phyloP scores from a whole-genome alignment of 2,113 vertebrate genomes.

The Xiphophorus maculatus region DNA sequence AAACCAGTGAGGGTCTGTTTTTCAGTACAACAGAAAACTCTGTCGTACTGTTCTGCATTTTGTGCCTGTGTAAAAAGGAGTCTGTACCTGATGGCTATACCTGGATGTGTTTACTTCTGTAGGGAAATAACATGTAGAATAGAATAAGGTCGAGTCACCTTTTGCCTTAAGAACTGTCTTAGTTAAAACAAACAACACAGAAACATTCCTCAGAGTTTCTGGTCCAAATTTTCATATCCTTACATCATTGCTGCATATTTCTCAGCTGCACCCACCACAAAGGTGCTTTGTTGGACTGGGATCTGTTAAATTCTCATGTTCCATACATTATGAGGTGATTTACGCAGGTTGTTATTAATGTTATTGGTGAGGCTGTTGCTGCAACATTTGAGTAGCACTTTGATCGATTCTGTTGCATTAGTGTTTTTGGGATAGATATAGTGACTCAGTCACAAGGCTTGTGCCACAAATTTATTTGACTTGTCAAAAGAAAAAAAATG shows the following conservation, averaged over 20 bases:
- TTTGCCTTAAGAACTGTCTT: too few relatives aligned
- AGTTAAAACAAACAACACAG: background rate
- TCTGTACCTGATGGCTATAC: background rate
- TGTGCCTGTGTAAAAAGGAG: background rate
- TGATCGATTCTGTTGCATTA: background rate
- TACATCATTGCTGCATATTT: background rate
- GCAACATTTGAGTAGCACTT: background rate
- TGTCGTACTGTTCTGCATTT: background rate
- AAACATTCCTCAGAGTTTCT: background rate
- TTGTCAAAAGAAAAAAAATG: background rate
- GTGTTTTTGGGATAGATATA: background rate
- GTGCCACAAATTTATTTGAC: background rate
- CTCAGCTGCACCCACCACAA: background rate
- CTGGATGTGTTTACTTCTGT: background rate
- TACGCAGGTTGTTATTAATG: background rate
- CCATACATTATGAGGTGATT: background rate
- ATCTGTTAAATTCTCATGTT: background rate
- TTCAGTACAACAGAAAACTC: background rate
- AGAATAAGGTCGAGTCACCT: too few relatives aligned
- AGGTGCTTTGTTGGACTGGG: background rate
- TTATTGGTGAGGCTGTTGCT: background rate
- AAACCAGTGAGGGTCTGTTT: conserved; percentile 31
- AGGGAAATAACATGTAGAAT: background rate
- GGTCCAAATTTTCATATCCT: background rate
- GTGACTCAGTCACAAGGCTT: background rate